Base-by-base conservation (phyloP, 1,140 invertebrate species). In the Armadillidium nasatum region DNA sequence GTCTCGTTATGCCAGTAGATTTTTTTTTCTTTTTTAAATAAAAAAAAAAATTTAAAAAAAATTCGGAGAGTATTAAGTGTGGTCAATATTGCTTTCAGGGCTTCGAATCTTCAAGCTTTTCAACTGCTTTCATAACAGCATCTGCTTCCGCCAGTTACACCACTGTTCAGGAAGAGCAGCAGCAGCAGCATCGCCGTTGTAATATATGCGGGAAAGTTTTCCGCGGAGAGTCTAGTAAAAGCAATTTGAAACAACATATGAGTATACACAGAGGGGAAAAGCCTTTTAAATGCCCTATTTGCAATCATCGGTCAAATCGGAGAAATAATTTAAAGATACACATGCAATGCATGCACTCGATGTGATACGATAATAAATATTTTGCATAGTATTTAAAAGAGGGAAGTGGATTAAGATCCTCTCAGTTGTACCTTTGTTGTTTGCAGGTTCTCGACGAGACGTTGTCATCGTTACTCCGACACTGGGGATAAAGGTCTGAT, bases 201-300 rank as follows among this genome's bases (percentile, higher is more conserved):
- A 44, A 77, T 13, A 75, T 82, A 73, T 88, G 87, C 83, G 84
- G 83, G 6, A 86, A 86, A 79, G 80, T 83, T 71, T 88, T 87
- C 81, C 84, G 84, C 69, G 79, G 79, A 73, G 82, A 81, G 73
- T 93, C 94, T 85, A 84, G 85, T 71, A 80, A 84, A 45, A 86
- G 85, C 81, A 82, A 86, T 44, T 85, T 95, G 79, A 87, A 91
- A 82, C 81, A 91, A 80, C 94, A 95, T 83, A 87, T 94, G 80
- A 86, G 92, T 15, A 90, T 90, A 15, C 94, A 97, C 85, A 94
- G 93, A 82, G 94, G 93, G 75, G 94, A 95, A 85, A 87, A 93
- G 77, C 93, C 93, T 11, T 95, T 94, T 87, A 88, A 91, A 80
- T 96, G 94, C 85, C 89, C 89, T 71, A 86, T 94, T 75, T 95